Percentiles rank a stretch among this genome's conserved stretches.
These are phyloP conservation scores for Pipistrellus pygmaeus DNA, from an alignment of 2,797 vertebrate species.

Conservation along the genomic window DNA sequence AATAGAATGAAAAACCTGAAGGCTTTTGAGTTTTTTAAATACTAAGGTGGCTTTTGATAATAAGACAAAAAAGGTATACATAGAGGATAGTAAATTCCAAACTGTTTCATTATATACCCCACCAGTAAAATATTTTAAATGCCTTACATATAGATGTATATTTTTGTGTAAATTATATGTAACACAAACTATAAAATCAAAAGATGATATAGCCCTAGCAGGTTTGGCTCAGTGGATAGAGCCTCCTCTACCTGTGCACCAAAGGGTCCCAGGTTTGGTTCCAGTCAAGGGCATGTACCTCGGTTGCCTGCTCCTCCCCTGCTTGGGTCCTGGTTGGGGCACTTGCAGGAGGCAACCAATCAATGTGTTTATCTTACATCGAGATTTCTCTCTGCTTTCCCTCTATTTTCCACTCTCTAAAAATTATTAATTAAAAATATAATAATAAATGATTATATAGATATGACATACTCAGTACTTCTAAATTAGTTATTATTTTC, in stretches of 20 bases:
- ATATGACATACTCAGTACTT: slow-evolving; percentile 6
- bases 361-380: too few relatives aligned
- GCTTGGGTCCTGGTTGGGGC: too few relatives aligned
- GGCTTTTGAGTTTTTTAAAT: not conserved
- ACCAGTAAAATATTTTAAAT: slow-evolving; percentile 15
- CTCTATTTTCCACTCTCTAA: too few relatives aligned
- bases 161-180: slow-evolving; percentile 53
- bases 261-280: too few relatives aligned
- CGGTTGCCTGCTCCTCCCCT: too few relatives aligned
- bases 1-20: slow-evolving; percentile 2
- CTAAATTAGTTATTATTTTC: not conserved
- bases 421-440: too few relatives aligned
- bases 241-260: too few relatives aligned
- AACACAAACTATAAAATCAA: not conserved
- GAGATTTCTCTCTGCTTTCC: too few relatives aligned
- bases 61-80: not conserved
- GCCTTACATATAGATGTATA: not conserved
- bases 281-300: too few relatives aligned
- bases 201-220: not conserved
- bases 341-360: too few relatives aligned
- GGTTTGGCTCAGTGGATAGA: too few relatives aligned
- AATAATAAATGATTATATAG: not conserved
- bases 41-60: not conserved
- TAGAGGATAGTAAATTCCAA: not conserved
- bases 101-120: not conserved